Percentiles rank a stretch among this genome's conserved stretches.
Evolutionary conservation across 2,797 vertebrate species (phyloP).

Genomic region (Acanthurus tractus): DNA sequence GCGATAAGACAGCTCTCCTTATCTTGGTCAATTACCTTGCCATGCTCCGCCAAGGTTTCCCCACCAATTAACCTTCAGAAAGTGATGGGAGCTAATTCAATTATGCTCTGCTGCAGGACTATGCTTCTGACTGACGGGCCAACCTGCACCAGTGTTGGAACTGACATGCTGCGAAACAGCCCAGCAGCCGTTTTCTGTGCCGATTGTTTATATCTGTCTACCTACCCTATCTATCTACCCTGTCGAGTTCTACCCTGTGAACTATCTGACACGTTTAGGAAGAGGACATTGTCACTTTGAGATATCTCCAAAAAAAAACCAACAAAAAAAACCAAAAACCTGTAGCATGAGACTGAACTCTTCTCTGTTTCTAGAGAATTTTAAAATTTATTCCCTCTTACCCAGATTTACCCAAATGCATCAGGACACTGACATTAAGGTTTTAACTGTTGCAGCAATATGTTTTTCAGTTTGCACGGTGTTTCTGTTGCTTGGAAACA

Average conservation of each 20-base stretch:
- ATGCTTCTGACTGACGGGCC: slow-evolving; percentile 70
- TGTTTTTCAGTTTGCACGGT: not conserved
- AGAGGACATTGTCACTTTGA: slow-evolving; percentile 61
- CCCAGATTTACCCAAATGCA: not conserved
- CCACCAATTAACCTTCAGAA: slow-evolving; percentile 79
- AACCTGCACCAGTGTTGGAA: slow-evolving; percentile 55
- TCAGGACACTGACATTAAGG: not conserved
- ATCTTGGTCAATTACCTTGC: slow-evolving; percentile 67
- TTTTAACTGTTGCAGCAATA: not conserved
- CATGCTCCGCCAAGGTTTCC: slow-evolving; percentile 53
- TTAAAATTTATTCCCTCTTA: not conserved
- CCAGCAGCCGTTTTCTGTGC: slow-evolving; percentile 43
- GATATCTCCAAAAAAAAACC: slow-evolving; percentile 53
- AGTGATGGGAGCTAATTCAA: slow-evolving; percentile 75
- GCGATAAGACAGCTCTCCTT: slow-evolving; percentile 56
- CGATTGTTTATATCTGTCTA: slow-evolving; percentile 55
- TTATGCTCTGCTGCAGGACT: slow-evolving; percentile 49
- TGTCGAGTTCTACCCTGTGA: too few relatives aligned
- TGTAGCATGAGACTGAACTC: slow-evolving; percentile 41
- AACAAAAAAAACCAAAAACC: not conserved
- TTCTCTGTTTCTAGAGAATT: slow-evolving; percentile 8
- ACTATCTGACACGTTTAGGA: slow-evolving; percentile 56
- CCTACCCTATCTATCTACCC: too few relatives aligned
- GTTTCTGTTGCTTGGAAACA: not conserved
- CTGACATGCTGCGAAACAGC: slow-evolving; percentile 62